Percentiles rank a stretch among this genome's conserved stretches.
phyloP scores from a whole-genome alignment of 2,113 vertebrate species.

The Lampris megalopsis region DNA sequence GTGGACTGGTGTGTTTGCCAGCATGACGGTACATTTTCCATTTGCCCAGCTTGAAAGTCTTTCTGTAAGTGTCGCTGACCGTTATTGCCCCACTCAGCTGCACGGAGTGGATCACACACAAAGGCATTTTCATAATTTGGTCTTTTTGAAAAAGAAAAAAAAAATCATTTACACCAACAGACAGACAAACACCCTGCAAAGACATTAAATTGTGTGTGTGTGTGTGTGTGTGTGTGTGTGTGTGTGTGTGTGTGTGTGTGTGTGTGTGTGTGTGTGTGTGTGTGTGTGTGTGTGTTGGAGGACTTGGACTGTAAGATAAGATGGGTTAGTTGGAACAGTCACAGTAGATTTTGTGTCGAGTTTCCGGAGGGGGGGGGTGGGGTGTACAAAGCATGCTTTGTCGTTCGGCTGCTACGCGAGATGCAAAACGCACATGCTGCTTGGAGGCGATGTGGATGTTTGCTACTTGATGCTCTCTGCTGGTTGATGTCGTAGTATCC shows the following conservation, averaged over 20 bases:
- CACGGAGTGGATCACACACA: constrained; percentile 12
- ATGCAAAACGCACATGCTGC: background rate
- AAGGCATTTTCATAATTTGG: constrained; percentile 40
- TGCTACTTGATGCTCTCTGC: too few species aligned
- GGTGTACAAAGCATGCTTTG: too few species aligned
- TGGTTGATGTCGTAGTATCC: too few species aligned
- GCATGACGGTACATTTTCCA: too few species aligned
- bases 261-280: background rate
- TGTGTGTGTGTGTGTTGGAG: too few species aligned
- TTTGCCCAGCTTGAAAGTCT: background rate
- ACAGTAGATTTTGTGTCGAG: too few species aligned
- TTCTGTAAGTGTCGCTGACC: background rate
- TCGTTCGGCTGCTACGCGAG: background rate
- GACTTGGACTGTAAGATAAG: too few species aligned
- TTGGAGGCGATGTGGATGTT: background rate
- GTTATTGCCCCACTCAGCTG: background rate
- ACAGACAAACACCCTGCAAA: background rate
- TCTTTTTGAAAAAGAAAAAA: constrained; percentile 16
- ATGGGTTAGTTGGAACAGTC: too few species aligned
- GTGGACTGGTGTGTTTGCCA: background rate
- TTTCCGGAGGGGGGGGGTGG: background rate
- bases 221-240: background rate
- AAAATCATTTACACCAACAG: background rate
- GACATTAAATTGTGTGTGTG: background rate
- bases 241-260: background rate